Evolutionary conservation across 2,113 vertebrate genomes (phyloP).

Genomic region (Oxygymnocypris stewartii): DNA sequence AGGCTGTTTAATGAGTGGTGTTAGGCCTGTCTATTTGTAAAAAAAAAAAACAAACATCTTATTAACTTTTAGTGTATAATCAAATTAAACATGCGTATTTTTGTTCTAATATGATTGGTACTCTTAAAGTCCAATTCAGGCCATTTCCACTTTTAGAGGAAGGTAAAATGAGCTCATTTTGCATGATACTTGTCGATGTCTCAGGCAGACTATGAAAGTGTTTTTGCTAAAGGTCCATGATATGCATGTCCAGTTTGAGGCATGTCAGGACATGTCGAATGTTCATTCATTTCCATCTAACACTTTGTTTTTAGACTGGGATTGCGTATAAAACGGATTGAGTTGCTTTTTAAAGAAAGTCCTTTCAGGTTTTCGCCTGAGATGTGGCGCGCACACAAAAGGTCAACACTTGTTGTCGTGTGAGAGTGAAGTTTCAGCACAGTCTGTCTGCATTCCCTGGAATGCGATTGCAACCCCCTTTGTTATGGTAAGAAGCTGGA

Average conservation of each 20-base stretch:
- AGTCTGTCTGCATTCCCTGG: conserved; percentile 57
- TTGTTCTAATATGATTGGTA: not conserved
- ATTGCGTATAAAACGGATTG: not conserved
- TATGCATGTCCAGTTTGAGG: conserved; percentile 16
- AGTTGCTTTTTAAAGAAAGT: not conserved
- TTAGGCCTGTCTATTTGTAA: not conserved
- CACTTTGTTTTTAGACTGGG: not conserved
- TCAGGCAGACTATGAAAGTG: not conserved
- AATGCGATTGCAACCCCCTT: conserved; percentile 58
- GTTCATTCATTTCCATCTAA: conserved; percentile 38
- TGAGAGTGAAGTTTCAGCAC: conserved; percentile 50
- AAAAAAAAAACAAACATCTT: not conserved
- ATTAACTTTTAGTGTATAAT: not conserved
- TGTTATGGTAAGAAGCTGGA: conserved; percentile 60
- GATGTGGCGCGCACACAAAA: not conserved
- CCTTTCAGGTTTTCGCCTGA: not conserved
- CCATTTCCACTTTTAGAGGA: not conserved
- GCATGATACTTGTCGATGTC: not conserved
- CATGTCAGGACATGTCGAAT: conserved; percentile 50
- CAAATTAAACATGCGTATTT: not conserved
- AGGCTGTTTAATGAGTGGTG: not conserved
- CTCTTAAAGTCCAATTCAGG: not conserved
- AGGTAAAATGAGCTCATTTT: not conserved
- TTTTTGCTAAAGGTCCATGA: not conserved
- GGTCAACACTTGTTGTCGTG: conserved; percentile 14